A percentile compares a stretch with the other conserved stretches of the same genome.
Conservation (phyloP, 2,113 vertebrate species). For the Syngnathus floridae region DNA sequence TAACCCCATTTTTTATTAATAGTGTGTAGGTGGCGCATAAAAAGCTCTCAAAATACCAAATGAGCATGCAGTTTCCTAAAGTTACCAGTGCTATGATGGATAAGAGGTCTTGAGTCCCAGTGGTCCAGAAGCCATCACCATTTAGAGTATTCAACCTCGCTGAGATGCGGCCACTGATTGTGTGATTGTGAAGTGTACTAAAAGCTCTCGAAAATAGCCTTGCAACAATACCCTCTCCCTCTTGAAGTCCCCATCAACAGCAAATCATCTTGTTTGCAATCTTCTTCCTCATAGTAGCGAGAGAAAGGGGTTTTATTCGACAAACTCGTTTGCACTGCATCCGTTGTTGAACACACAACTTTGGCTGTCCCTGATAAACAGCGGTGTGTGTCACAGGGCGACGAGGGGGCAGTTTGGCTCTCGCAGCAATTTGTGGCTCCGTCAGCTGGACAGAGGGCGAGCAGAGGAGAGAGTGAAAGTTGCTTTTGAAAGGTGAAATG, state of each 20-base stretch:
- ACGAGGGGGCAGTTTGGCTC: slow-evolving; percentile 39
- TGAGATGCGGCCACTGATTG: slow-evolving; percentile 14
- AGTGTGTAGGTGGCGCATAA: neutral
- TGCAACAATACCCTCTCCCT: slow-evolving; percentile 4
- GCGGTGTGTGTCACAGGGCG: slow-evolving; percentile 34
- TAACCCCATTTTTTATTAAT: neutral
- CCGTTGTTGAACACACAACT: slow-evolving; percentile 22
- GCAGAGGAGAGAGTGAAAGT: slow-evolving; percentile 43
- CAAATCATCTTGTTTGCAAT: slow-evolving; percentile 36
- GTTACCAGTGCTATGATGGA: neutral
- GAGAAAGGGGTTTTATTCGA: neutral
- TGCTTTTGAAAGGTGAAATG: slow-evolving; percentile 46
- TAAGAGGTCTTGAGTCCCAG: neutral
- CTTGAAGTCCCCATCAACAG: slow-evolving; percentile 30
- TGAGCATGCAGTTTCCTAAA: neutral
- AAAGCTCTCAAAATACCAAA: too few species aligned
- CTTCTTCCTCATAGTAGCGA: slow-evolving; percentile 27
- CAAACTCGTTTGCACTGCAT: slow-evolving; percentile 15
- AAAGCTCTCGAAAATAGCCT: slow-evolving; percentile 25
- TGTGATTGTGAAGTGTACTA: slow-evolving; percentile 32
- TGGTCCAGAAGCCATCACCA: slow-evolving; percentile 13
- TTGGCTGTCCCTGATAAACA: slow-evolving; percentile 33
- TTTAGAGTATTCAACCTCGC: slow-evolving; percentile 10
- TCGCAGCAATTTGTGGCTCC: slow-evolving; percentile 53
- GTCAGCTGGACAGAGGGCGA: slow-evolving; percentile 44